Base-by-base conservation (phyloP, 2,888 invertebrate species). In the Cancer borealis region DNA sequence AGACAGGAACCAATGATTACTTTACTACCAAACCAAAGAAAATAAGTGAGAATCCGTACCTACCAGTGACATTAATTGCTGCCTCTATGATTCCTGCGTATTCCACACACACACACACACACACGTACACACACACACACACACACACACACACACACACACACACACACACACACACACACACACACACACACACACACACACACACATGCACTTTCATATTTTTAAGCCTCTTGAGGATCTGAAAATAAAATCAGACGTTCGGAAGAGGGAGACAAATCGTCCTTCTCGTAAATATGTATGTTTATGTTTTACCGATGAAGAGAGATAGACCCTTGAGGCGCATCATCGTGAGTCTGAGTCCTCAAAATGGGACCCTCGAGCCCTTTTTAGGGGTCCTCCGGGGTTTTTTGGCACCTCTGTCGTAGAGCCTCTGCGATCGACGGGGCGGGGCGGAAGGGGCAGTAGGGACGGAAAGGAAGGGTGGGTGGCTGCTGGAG, bases 241-340 rank as follows among this genome's bases (percentile, higher is more conserved):
- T 66, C 66, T n/a, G 60, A n/a, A 66, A 66, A 21, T 66, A 66
- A n/a, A 66, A 66, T n/a, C 66, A 66, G n/a, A n/a, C 66, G 66
- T 66, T 66, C 66, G 66, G n/a, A 66, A 66, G 66, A 66, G 54
- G 54, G 66, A 66, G 66, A 66, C 66, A 66, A 66, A 66, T 66
- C 66, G 66, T 17, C 66, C 6, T n/a, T n/a, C 66, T 66, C 66
- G 66, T 66, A 66, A 66, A 66, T 66, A 66, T n/a, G 66, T 66
- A 79, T 79, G 21, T 30, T 79, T 79, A 79, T 79, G 79, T 79
- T 26, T 79, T 79, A 79, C 79, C 79, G 30, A 79, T 79, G 79
- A 30, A 79, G 30, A 79, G 79, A 79, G 30, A 30, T 79, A 8
- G 79, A 30, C 79, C 26, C 30, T 26, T 26, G 79, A 30, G 79